Conservation (phyloP, 2,797 vertebrate species). For the Sphenopsis melanotis region DNA sequence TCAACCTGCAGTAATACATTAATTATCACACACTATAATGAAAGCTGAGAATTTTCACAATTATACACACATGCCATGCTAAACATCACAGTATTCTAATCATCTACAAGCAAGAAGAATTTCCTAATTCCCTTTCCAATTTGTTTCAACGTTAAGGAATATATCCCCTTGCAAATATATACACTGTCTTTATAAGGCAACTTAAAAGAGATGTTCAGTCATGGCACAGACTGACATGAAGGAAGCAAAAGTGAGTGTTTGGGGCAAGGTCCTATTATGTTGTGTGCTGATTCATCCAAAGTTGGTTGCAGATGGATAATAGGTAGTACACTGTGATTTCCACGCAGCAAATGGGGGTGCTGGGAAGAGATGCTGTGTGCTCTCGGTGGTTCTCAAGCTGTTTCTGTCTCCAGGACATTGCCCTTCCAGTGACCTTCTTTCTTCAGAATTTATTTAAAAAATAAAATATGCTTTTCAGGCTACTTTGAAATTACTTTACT, state of each 20-base stretch:
- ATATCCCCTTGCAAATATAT: not conserved
- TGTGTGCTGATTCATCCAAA: not conserved
- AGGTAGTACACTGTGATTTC: constrained; percentile 24
- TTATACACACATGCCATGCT: not conserved
- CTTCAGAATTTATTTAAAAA: not conserved
- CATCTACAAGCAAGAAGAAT: constrained; percentile 3
- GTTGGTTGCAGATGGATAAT: constrained; percentile 42
- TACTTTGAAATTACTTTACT: not conserved
- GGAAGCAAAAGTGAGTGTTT: not conserved
- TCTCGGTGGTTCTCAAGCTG: constrained; percentile 6
- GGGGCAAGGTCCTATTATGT: not conserved
- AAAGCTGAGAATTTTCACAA: not conserved
- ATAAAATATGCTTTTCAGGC: not conserved
- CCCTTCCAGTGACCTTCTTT: constrained; percentile 17
- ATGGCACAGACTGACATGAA: not conserved
- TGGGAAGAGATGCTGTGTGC: not conserved
- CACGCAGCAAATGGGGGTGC: not conserved
- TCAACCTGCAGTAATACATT: constrained; percentile 50
- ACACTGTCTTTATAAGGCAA: not conserved
- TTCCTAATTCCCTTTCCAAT: constrained; percentile 12
- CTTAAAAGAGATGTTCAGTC: not conserved
- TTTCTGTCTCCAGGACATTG: not conserved
- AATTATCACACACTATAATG: constrained; percentile 48
- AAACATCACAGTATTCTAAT: constrained; percentile 34
- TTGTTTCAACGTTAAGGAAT: not conserved